Conservation (phyloP, 2,888 invertebrate species). For the Byasa hedistus region DNA sequence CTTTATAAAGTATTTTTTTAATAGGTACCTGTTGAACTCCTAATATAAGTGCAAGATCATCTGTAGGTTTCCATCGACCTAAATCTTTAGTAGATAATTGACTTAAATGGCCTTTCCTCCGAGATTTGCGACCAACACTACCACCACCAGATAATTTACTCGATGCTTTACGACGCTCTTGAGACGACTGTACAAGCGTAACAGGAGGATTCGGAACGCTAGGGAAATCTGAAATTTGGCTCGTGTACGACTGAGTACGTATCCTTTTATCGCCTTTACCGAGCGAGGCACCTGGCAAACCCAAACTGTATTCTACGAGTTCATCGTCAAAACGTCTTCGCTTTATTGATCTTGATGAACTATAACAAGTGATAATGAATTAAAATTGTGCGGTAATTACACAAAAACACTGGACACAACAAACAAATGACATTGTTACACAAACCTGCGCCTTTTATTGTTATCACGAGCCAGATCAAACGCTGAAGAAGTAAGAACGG, state of each 20-base stretch:
- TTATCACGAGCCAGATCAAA: conserved; percentile 64
- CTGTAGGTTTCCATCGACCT: conserved; percentile 98
- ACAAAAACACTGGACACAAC: background rate
- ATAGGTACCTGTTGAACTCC: conserved; percentile 91
- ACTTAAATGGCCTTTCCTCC: conserved; percentile 83
- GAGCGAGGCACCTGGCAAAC: conserved; percentile 80
- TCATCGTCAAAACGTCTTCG: conserved; percentile 98
- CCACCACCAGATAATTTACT: conserved; percentile 68
- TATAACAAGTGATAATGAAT: conserved; percentile 54
- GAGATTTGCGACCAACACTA: conserved; percentile 69
- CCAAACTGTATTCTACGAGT: conserved; percentile 93
- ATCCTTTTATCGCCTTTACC: conserved; percentile 72
- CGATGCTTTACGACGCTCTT: conserved; percentile 56
- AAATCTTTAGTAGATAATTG: conserved; percentile 89
- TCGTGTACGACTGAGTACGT: conserved; percentile 74
- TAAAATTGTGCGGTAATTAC: background rate
- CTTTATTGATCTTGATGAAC: conserved; percentile 96
- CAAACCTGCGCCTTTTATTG: conserved; percentile 74
- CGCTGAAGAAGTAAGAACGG: conserved; percentile 53
- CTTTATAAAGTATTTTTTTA: background rate
- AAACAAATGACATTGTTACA: conserved; percentile 17
- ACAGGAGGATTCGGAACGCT: conserved; percentile 39
- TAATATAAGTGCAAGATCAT: conserved; percentile 95
- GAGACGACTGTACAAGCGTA: conserved; percentile 48
- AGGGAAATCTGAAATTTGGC: conserved; percentile 74